Evolutionary conservation across 2,888 invertebrate species (phyloP), one percentile per base, ranked within the genome.

Genomic region (Parnassius smintheus): DNA sequence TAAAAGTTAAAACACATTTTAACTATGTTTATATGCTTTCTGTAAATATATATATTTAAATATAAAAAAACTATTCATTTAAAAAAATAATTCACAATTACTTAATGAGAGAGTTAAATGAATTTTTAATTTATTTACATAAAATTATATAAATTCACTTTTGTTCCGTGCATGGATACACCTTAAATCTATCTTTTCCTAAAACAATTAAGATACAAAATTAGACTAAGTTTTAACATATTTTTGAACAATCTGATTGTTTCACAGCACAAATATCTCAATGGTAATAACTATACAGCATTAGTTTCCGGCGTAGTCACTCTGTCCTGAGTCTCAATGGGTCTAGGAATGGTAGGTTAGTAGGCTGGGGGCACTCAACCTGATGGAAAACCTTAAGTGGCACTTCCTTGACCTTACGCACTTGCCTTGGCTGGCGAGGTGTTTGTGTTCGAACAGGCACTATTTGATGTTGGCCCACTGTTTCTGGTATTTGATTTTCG

Each of bases 381-480:
- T 88, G 85, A 59, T 89, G 82, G 70, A 92, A 92, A 76, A 91
- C 77, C 75, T 84, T 87, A 0, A 92, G 66, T 0, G 80, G 91
- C 56, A 91, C 89, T 71, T 91, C 91, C 53, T 83, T 91, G n/a
- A 81, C 71, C 71, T 79, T 82, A 9, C 67, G 52, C 12, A 56
- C 48, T 57, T 69, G 73, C 46, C 69, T 71, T 73, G 44, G 78
- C 72, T 45, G 65, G 56, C 59, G 67, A 54, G 7, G 59, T 56
- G 45, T 46, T 41, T 35, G 69, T n/a, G 53, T 60, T 55, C 66
- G 69, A 0, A 91, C 83, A 0, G 91, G 89, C 0, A 90, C 76
- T 1, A 89, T 70, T 25, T 82, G 82, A 2, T 77, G 72, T 0
- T 73, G 77, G 0, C 84, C 85, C 49, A 54, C 67, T n/a, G 72